Percentiles rank a stretch among this genome's conserved stretches.
These are phyloP conservation scores for Platyrinchus mystaceus DNA, from an alignment of 2,797 vertebrate species.

Conservation along the genomic window DNA sequence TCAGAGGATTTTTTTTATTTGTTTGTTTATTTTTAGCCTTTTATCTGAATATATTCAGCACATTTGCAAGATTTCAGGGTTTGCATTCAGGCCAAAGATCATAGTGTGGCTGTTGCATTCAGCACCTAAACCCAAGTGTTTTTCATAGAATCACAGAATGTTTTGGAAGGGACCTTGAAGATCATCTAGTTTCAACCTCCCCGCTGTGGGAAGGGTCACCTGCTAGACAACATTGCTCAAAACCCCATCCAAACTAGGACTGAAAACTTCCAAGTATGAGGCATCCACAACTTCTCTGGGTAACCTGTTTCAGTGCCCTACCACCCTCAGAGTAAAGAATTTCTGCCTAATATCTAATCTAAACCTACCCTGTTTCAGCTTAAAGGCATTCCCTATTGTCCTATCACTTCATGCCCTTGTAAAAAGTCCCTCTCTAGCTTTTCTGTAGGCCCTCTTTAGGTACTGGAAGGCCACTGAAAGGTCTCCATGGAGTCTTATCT, in stretches of 20 bases:
- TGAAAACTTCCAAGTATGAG: background rate
- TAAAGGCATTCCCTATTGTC: background rate
- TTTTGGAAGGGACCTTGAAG: background rate
- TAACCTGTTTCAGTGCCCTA: background rate
- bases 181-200: background rate
- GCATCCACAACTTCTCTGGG: background rate
- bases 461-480: background rate
- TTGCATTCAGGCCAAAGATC: background rate
- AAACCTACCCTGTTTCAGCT: background rate
- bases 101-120: background rate
- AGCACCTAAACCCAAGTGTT: background rate
- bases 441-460: background rate
- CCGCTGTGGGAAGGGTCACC: fast-evolving
- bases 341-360: background rate
- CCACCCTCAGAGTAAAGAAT: background rate
- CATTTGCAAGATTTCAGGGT: background rate
- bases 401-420: background rate
- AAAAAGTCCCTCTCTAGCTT: background rate
- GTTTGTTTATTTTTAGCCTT: background rate
- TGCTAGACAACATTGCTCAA: background rate
- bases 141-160: background rate
- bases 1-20: fast-evolving
- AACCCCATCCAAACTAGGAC: background rate
- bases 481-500: background rate
- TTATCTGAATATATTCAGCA: background rate